These are phyloP conservation scores for Drosophila neonasuta DNA, from an alignment of 2,888 invertebrate genomes.

Conservation along the genomic window DNA sequence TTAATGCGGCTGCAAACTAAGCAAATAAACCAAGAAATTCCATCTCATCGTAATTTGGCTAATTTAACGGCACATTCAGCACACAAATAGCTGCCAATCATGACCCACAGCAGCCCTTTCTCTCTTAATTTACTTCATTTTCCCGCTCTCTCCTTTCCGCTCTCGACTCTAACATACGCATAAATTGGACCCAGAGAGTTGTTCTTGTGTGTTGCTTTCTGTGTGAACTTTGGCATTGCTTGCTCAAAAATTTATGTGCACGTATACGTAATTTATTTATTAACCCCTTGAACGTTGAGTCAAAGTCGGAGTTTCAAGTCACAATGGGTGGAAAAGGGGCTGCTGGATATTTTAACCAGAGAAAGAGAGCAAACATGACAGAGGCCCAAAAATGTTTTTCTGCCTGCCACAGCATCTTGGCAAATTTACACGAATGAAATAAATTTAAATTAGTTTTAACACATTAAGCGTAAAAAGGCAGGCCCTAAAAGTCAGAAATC, in stretches of 20 bases:
- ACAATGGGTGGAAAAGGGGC: slow-evolving; percentile 2
- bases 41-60: slow-evolving; percentile 63
- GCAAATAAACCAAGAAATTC: slow-evolving; percentile 36
- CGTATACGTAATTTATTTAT: slow-evolving; percentile 78
- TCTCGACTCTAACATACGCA: slow-evolving; percentile 21
- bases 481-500: slow-evolving; percentile 63
- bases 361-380: slow-evolving; percentile 22
- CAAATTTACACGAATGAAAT: slow-evolving; percentile 73
- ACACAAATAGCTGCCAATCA: slow-evolving; percentile 73
- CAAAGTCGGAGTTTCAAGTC: slow-evolving; percentile 13
- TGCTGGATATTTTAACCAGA: slow-evolving; percentile 5
- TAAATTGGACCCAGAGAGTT: slow-evolving; percentile 51
- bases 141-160: neutral
- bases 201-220: slow-evolving; percentile 33
- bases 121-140: slow-evolving; percentile 42
- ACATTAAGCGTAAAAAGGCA: slow-evolving; percentile 76
- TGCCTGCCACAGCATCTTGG: slow-evolving; percentile 61
- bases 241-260: slow-evolving; percentile 73
- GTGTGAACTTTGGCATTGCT: slow-evolving; percentile 66
- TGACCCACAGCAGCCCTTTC: slow-evolving; percentile 18
- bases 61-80: slow-evolving; percentile 71
- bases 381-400: slow-evolving; percentile 42
- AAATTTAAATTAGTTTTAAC: slow-evolving; percentile 78
- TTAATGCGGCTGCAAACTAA: slow-evolving; percentile 26
- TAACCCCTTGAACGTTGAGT: slow-evolving; percentile 67